These are phyloP conservation scores for Drosophila mayri DNA, from an alignment of 1,140 invertebrate genomes.

Conservation along the genomic window DNA sequence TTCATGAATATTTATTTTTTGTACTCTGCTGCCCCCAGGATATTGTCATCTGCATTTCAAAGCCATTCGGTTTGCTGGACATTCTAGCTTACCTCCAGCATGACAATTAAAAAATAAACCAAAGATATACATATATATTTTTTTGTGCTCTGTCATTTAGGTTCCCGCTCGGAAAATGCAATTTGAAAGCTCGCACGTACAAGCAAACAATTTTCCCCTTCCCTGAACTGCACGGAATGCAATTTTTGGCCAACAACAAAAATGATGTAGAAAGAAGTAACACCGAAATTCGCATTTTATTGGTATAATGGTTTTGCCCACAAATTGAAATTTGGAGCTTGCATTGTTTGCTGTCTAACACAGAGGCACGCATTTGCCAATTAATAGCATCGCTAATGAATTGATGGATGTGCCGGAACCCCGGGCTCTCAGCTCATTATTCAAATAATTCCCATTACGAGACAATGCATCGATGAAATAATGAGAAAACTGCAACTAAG, in stretches of 20 bases:
- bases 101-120: conserved; percentile 17
- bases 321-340: conserved; percentile 19
- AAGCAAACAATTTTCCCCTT: conserved; percentile 27
- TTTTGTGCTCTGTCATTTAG: conserved; percentile 16
- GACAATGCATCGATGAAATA: conserved; percentile 5
- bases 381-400: conserved; percentile 29
- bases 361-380: conserved; percentile 8
- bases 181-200: conserved; percentile 17
- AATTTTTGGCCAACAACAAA: neutral
- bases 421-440: conserved; percentile 3
- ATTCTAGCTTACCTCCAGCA: conserved; percentile 1
- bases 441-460: neutral
- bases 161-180: neutral
- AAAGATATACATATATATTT: neutral
- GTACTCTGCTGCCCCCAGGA: neutral
- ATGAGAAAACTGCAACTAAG: neutral
- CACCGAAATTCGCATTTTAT: conserved; percentile 8
- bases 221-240: conserved; percentile 3
- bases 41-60: conserved; percentile 8
- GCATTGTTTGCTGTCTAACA: conserved; percentile 32
- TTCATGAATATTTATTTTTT: conserved; percentile 7
- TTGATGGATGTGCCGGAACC: conserved; percentile 21
- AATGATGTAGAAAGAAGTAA: neutral
- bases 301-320: conserved; percentile 4
- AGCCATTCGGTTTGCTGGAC: neutral